A percentile compares a stretch with the other conserved stretches of the same genome.
phyloP scores from a whole-genome alignment of 2,113 vertebrate genomes.

The Chrysemys picta region DNA sequence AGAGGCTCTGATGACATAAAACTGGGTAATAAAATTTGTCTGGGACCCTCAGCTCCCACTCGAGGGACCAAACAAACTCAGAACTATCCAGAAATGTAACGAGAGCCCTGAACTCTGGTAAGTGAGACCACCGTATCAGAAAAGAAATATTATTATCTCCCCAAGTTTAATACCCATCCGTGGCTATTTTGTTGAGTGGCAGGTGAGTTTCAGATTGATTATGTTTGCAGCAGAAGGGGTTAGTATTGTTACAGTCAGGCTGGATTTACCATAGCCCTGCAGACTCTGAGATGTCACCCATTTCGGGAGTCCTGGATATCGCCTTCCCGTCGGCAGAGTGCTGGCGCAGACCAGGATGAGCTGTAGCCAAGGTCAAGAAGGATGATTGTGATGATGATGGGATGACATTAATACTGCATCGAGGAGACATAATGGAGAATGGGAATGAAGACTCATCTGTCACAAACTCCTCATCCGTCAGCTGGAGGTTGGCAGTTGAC shows the following conservation, averaged over 20 bases:
- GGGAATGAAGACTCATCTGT: neutral
- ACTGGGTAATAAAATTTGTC: neutral
- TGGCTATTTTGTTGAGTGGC: neutral
- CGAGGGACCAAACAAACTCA: neutral
- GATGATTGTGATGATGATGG: neutral
- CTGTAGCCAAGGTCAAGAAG: neutral
- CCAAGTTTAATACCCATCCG: neutral
- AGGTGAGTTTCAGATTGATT: accelerated
- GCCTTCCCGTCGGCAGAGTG: neutral
- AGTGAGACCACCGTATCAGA: neutral
- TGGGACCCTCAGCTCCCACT: conserved; percentile 5
- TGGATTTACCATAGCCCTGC: neutral
- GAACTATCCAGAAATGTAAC: conserved; percentile 14
- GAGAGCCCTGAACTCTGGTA: conserved; percentile 17
- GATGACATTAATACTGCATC: neutral
- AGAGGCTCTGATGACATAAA: neutral
- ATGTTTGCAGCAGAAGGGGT: neutral
- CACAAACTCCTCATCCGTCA: neutral
- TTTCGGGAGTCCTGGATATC: neutral
- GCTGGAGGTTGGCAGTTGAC: neutral
- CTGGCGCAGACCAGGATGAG: accelerated
- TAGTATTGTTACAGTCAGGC: neutral
- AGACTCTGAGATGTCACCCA: accelerated
- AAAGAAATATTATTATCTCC: neutral
- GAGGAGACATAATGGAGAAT: neutral